These are phyloP conservation scores for Umimayanthus kanabou DNA, from an alignment of 92 coral and sea anemone genomes.

Conservation along the genomic window DNA sequence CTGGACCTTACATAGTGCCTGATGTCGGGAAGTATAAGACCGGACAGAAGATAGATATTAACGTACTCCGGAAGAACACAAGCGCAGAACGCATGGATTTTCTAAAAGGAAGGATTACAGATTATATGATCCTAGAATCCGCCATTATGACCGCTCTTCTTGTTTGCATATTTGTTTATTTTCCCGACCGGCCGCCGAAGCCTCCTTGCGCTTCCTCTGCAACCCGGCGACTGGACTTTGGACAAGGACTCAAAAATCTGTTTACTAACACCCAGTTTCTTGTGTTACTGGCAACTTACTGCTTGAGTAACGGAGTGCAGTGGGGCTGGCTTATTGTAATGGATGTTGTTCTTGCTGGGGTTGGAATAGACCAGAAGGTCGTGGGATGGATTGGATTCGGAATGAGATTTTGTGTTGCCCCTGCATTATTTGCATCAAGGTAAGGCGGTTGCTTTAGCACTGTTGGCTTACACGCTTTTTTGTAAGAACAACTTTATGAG, in stretches of 20 bases:
- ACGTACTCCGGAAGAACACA: slow-evolving; percentile 33
- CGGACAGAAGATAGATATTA: slow-evolving; percentile 31
- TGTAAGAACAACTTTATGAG: too few relatives aligned
- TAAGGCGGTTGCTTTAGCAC: neutral
- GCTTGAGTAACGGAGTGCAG: slow-evolving; percentile 29
- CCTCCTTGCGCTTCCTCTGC: slow-evolving; percentile 31
- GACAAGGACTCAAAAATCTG: slow-evolving; percentile 12
- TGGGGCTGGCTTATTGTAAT: slow-evolving; percentile 44
- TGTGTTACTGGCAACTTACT: slow-evolving; percentile 5
- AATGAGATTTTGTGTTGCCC: slow-evolving; percentile 21
- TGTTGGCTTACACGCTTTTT: too few relatives aligned
- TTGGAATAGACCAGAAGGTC: slow-evolving; percentile 29
- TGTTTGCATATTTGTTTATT: slow-evolving; percentile 15
- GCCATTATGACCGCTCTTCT: slow-evolving; percentile 8
- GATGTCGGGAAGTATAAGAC: slow-evolving; percentile 18
- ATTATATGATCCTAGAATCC: slow-evolving; percentile 13
- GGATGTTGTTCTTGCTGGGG: slow-evolving; percentile 38
- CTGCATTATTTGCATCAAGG: slow-evolving; percentile 33
- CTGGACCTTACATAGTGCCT: slow-evolving; percentile 30
- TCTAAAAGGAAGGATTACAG: slow-evolving; percentile 20
- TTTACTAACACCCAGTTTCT: neutral
- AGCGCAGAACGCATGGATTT: slow-evolving; percentile 13
- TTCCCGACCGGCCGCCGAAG: slow-evolving; percentile 34
- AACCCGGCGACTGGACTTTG: slow-evolving; percentile 16
- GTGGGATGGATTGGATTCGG: slow-evolving; percentile 43